phyloP scores from a whole-genome alignment of 2,888 invertebrate genomes.

The Drosophila trichaetosa region DNA sequence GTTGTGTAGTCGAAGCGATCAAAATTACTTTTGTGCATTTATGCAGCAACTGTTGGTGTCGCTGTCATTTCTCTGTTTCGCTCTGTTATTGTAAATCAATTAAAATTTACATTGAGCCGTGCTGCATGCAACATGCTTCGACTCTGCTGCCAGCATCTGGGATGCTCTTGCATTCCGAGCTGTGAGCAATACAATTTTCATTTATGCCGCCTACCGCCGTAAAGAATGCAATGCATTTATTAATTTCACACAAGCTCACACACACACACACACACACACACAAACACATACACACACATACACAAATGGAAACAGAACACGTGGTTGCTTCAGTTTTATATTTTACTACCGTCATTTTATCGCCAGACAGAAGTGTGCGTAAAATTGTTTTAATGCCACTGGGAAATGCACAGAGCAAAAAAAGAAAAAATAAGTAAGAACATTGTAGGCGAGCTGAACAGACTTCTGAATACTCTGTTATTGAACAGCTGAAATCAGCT shows the following conservation, averaged over 20 bases:
- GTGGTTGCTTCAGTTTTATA: constrained; percentile 18
- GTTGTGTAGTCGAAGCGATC: constrained; percentile 14
- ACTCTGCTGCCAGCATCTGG: constrained; percentile 10
- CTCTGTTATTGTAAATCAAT: constrained; percentile 71
- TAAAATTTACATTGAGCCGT: constrained; percentile 65
- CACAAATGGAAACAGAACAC: not conserved
- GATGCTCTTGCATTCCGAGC: constrained; percentile 13
- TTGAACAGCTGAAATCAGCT: not conserved
- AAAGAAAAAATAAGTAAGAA: not conserved
- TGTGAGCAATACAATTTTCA: constrained; percentile 59
- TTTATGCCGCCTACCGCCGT: constrained; percentile 50
- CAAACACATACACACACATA: not conserved
- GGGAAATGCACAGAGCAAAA: constrained; percentile 28
- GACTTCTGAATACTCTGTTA: not conserved
- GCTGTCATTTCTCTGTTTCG: constrained; percentile 9
- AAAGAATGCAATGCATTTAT: constrained; percentile 65
- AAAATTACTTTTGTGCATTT: constrained; percentile 46
- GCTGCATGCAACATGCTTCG: constrained; percentile 11
- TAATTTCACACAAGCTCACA: constrained; percentile 43
- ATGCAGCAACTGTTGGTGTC: constrained; percentile 16
- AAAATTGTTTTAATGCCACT: constrained; percentile 57
- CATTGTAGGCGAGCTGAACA: not conserved
- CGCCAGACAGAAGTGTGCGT: constrained; percentile 45
- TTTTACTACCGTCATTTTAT: constrained; percentile 32
- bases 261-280: constrained; percentile 8